Evolutionary conservation across 2,113 vertebrate species (phyloP), one percentile per base, ranked within the genome.

Genomic region (Cercopithecus mona): DNA sequence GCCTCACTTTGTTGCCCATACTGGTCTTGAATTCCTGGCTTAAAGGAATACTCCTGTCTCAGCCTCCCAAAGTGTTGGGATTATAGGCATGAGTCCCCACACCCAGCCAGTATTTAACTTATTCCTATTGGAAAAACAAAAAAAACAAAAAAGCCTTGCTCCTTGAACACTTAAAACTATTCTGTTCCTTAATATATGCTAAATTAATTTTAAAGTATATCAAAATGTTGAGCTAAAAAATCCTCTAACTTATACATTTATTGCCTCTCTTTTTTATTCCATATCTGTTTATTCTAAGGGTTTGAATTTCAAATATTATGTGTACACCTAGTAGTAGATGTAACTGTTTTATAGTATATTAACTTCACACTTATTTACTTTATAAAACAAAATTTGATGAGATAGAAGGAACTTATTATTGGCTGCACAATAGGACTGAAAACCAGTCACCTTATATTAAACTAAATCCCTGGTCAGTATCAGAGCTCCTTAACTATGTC

Each of bases 351-450:
- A 68, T 90, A 68, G 48, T 13, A 48, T 90, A 78, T 81, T 14
- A 66, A 32, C 85, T 30, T 6, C 16, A 73, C 8, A 61, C 90
- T 4, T 96, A 22, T 40, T 88, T 96, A 57, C 30, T 83, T 93
- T 88, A 85, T 52, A 61, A 97, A 94, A 70, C 43, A 87, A 94
- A 96, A 72, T 50, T 13, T 25, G 13, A 38, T 27, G 68, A 55
- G 25, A 57, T 79, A 38, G 72, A 95, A 88, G 23, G 8, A 27
- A 30, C 18, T 61, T 68, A 75, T 55, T 84, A 84, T 5, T 59
- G 8, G 79, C 25, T 57, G 78, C 3, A 38, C 27, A 76, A 64
- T 10, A 89, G 22, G 8, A 2, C 18, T 94, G 20, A 64, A 55
- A 76, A 13, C 6, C n/a, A 78, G 38, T 66, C 8, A 50, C 18